These are phyloP conservation scores for Aphodius sticticus DNA, from an alignment of 2,888 invertebrate genomes.

Conservation along the genomic window DNA sequence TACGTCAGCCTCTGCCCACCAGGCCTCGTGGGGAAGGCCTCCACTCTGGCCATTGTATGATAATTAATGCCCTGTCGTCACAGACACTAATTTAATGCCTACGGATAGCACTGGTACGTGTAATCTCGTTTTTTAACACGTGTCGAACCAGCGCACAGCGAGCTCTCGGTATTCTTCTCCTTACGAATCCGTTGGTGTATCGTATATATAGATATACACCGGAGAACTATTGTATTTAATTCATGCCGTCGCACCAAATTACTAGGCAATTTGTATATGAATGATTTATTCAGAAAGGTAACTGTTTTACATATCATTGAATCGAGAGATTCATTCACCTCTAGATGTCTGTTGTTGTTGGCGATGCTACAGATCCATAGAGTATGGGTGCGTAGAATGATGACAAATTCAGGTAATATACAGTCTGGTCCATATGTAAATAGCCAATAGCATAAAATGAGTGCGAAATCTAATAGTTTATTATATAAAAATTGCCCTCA, in stretches of 20 bases:
- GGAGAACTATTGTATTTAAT: constrained; percentile 5
- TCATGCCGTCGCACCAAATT: constrained; percentile 4
- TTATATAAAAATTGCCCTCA: no score
- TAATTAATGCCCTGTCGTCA: constrained; percentile 43
- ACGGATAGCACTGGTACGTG: constrained; percentile 37
- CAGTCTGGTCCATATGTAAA: neutral
- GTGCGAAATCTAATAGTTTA: no score
- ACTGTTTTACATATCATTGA: constrained; percentile 4
- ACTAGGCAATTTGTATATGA: constrained; percentile 4
- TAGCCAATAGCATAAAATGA: no score
- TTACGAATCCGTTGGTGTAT: neutral
- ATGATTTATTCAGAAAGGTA: neutral
- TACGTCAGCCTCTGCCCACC: constrained; percentile 34
- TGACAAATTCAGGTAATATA: neutral
- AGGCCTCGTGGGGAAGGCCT: constrained; percentile 41
- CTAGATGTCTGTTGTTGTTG: neutral
- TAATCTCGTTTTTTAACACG: constrained; percentile 37
- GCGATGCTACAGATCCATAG: neutral
- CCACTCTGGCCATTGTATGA: constrained; percentile 42
- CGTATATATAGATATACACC: neutral
- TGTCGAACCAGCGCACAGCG: constrained; percentile 12
- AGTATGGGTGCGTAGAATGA: neutral
- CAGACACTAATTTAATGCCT: constrained; percentile 43
- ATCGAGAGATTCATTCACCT: neutral
- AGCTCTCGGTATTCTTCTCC: constrained; percentile 1